Base-by-base conservation (phyloP, 2,797 vertebrate genomes). In the Simalia tracyae region DNA sequence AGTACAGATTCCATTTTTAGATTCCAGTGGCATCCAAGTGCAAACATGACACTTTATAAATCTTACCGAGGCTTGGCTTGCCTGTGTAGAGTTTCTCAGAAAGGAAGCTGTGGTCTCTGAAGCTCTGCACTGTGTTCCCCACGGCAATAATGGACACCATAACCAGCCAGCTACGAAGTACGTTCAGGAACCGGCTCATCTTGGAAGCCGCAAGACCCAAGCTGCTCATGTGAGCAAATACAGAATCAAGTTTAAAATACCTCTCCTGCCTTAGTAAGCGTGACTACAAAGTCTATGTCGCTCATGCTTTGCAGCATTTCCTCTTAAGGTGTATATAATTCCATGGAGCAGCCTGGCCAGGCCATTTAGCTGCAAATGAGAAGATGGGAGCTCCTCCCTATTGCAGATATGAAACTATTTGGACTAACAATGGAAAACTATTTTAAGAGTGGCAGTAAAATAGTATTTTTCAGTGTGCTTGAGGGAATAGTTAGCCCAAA, bases 61-160 rank as follows among this genome's bases (percentile, higher is more conserved):
- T 64, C 98, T 98, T 97, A 99, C 99, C 99, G 86, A 98, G 98
- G 94, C 98, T 97, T 4, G 99, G 99, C 10, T 97, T 97, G 88
- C 98, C 98, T 0, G 99, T 99, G 96, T 99, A 99, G 60, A 99
- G 98, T 96, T 99, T 99, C 94, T 99, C 98, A 0, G 98, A 99
- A 90, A 99, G 97, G 93, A 99, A 99, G 93, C 98, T 97, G 97
- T 99, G 98, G 93, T 99, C 99, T 91, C 98, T 98, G 97, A 99
- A 99, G 96, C 99, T 99, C 97, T 99, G 99, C 31, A 99, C 95
- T 0, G 98, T 99, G 97, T 99, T 99, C 60, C 99, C 99, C 93
- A 98, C 95, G 1, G 99, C 98, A 76, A 99, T 98, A 93, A 99
- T 97, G 0, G 99, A 98, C 90, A 99, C 99, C 98, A 99, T 98